Conservation (phyloP, 2,113 vertebrate genomes). For the Cynocephalus volans region DNA sequence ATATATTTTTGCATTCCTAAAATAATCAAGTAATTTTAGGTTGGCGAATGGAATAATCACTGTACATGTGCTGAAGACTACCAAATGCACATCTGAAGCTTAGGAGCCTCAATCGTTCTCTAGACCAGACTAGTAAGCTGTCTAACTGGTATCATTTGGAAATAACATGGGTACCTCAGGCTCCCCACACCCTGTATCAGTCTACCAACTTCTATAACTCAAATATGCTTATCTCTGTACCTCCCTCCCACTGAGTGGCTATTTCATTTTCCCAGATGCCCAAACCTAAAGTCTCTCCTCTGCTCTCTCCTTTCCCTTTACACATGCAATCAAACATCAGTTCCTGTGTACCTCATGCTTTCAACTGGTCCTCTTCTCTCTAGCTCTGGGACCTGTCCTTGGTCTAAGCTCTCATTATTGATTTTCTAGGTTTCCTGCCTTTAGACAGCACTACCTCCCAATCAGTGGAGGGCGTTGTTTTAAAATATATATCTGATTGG, state of each 20-base stretch:
- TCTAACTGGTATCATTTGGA: neutral
- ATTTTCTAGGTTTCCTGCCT: neutral
- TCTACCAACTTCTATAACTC: neutral
- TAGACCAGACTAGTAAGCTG: neutral
- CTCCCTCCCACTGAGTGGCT: neutral
- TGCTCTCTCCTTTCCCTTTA: neutral
- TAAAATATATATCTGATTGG: neutral
- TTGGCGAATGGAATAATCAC: neutral
- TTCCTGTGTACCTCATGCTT: neutral
- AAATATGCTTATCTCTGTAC: neutral
- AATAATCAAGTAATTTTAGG: neutral
- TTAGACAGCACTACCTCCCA: neutral
- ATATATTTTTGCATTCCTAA: neutral
- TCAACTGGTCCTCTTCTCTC: neutral
- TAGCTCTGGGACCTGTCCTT: neutral
- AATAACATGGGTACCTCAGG: neutral
- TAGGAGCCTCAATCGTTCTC: neutral
- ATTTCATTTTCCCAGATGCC: neutral
- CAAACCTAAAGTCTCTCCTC: neutral
- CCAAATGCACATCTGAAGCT: neutral
- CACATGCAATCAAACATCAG: neutral
- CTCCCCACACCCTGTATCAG: neutral
- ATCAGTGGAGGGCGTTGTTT: neutral
- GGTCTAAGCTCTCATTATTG: neutral
- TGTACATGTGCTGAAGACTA: neutral